Evolutionary conservation across 2,113 vertebrate species (phyloP).

Genomic region (Odocoileus hemionus): DNA sequence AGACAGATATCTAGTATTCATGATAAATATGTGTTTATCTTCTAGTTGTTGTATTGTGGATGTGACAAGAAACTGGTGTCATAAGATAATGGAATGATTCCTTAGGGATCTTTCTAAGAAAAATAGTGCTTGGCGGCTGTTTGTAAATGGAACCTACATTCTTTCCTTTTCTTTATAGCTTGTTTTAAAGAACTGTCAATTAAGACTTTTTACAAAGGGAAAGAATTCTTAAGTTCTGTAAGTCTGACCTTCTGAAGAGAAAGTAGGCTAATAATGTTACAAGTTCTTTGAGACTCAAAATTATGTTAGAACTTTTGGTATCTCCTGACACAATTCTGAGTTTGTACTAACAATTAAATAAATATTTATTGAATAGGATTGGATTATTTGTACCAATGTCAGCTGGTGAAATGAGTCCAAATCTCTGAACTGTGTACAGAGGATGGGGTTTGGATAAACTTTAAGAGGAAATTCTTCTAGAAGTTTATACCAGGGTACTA

Average conservation of each 20-base stretch:
- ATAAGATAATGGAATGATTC: slow-evolving; percentile 51
- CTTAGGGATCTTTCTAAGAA: slow-evolving; percentile 48
- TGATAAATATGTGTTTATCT: not conserved
- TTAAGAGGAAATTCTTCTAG: not conserved
- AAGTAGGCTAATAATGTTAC: not conserved
- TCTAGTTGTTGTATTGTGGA: not conserved
- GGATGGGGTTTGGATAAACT: not conserved
- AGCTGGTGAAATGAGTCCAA: not conserved
- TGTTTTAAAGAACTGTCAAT: slow-evolving; percentile 22
- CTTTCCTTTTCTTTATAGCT: not conserved
- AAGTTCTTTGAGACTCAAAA: slow-evolving; percentile 20
- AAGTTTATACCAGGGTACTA: not conserved
- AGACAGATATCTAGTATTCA: not conserved
- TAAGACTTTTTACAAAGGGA: not conserved
- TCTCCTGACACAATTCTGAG: not conserved
- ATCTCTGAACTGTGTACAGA: slow-evolving; percentile 13
- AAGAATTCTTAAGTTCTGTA: not conserved
- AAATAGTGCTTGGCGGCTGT: slow-evolving; percentile 28
- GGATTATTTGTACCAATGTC: not conserved
- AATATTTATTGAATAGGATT: not conserved
- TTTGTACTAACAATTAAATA: not conserved
- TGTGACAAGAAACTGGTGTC: not conserved
- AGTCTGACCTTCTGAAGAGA: not conserved
- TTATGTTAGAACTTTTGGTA: not conserved
- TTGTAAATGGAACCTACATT: slow-evolving; percentile 53